Conservation (phyloP, 2,888 invertebrate species). For the Conomelus anceps region DNA sequence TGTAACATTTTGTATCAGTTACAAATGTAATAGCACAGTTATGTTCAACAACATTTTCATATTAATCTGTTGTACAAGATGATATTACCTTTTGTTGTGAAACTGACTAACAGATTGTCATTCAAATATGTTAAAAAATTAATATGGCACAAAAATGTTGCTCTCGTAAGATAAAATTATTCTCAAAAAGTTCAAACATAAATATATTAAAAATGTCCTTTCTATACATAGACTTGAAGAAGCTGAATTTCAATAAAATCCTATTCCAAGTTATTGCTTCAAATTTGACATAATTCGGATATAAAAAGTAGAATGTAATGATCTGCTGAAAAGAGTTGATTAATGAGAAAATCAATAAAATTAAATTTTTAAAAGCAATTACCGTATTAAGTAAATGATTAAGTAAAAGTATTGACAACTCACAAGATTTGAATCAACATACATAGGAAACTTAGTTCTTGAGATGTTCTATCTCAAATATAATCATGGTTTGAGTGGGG, state of each 20-base stretch:
- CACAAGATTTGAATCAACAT: neutral
- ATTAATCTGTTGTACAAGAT: neutral
- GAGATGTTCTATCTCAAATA: too few species aligned
- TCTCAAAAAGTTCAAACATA: neutral
- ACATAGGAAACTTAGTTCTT: too few species aligned
- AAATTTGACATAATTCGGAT: too few species aligned
- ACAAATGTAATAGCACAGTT: neutral
- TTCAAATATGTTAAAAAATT: neutral
- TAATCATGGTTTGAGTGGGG: too few species aligned
- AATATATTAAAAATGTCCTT: neutral
- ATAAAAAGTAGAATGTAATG: too few species aligned
- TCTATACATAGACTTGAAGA: neutral
- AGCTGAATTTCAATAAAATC: too few species aligned
- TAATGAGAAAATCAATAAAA: too few species aligned
- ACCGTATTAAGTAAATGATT: neutral
- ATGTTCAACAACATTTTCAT: neutral
- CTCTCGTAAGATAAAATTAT: too few species aligned
- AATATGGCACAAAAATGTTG: neutral
- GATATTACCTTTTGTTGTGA: neutral
- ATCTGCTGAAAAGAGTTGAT: too few species aligned
- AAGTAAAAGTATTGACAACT: neutral
- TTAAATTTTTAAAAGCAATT: too few species aligned
- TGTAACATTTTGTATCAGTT: neutral
- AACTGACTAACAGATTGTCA: neutral
- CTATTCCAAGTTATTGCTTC: too few species aligned